Percentiles rank a stretch among this genome's conserved stretches.
Evolutionary conservation across 1,140 invertebrate species (phyloP).

Genomic region (Philaenus spumarius): DNA sequence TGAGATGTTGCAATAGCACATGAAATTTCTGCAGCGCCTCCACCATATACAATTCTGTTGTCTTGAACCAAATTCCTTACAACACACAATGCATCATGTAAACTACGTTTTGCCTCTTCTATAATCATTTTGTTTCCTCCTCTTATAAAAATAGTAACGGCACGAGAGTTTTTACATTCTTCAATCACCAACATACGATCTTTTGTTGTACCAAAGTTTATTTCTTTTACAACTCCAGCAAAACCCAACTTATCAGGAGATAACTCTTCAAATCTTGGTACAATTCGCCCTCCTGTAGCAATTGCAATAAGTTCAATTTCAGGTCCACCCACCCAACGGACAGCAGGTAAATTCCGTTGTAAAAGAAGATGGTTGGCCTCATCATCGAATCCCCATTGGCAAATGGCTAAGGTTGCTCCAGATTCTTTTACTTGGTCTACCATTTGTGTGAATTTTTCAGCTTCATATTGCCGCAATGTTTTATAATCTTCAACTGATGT

Average conservation of each 20-base stretch:
- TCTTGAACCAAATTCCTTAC: not conserved
- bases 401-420: not conserved
- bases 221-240: not conserved
- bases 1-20: not conserved
- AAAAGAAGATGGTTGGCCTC: not conserved
- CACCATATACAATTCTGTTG: not conserved
- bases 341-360: not conserved
- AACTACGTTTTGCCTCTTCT: not conserved
- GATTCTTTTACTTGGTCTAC: not conserved
- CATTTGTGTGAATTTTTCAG: not conserved
- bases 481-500: not conserved
- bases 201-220: not conserved
- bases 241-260: not conserved
- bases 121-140: not conserved
- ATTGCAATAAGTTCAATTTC: not conserved
- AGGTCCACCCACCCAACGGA: not conserved
- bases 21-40: conserved; percentile 3
- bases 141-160: not conserved
- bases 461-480: not conserved
- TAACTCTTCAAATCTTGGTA: not conserved
- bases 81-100: conserved; percentile 2
- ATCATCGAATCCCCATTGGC: not conserved
- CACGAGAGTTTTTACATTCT: not conserved
- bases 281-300: not conserved
- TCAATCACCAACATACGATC: not conserved